A percentile compares a stretch with the other conserved stretches of the same genome.
These are phyloP conservation scores for Tetheella fluctuosa DNA, from an alignment of 2,888 invertebrate species.

Conservation along the genomic window DNA sequence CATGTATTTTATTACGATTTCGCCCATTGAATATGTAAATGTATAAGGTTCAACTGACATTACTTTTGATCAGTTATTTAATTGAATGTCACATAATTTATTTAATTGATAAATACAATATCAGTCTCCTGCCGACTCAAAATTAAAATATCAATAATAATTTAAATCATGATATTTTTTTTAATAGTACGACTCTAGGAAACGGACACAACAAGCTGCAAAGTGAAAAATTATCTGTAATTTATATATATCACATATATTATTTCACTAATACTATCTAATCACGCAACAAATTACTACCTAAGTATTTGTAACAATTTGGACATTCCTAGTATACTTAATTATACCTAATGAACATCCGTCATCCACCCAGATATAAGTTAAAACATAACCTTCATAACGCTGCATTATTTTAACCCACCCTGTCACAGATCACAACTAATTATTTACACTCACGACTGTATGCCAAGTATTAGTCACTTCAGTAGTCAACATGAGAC, in stretches of 20 bases:
- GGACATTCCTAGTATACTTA: background rate
- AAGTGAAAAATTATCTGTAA: background rate
- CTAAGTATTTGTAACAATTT: background rate
- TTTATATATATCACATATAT: background rate
- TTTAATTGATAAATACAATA: background rate
- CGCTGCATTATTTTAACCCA: conserved; percentile 37
- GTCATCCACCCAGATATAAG: background rate
- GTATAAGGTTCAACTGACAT: background rate
- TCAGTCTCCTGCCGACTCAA: no score
- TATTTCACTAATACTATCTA: background rate
- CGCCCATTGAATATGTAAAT: background rate
- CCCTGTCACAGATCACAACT: conserved; percentile 56
- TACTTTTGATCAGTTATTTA: background rate
- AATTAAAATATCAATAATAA: background rate
- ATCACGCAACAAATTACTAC: background rate
- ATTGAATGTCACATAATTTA: background rate
- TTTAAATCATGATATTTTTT: background rate
- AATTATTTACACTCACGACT: conserved; percentile 60
- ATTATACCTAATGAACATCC: no score
- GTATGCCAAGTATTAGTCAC: conserved; percentile 32
- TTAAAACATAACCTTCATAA: conserved; percentile 17
- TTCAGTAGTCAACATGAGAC: conserved; percentile 34
- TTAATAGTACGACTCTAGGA: background rate
- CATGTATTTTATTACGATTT: background rate
- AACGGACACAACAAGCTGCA: background rate